Percentiles rank a stretch among this genome's conserved stretches.
Evolutionary conservation across 2,113 vertebrate genomes (phyloP).

Genomic region (Passer domesticus): DNA sequence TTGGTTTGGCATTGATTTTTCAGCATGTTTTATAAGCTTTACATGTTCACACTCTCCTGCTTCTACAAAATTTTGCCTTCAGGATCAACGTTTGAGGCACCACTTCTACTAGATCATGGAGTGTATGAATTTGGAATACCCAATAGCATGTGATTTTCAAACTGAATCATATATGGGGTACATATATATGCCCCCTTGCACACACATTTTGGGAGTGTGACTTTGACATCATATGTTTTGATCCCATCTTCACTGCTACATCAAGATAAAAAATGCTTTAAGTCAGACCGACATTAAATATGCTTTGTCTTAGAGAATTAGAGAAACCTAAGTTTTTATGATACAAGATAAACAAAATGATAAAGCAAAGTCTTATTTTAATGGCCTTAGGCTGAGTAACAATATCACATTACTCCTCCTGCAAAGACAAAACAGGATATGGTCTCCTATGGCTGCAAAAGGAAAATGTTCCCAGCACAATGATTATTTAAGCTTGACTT

Average conservation of each 20-base stretch:
- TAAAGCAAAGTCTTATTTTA: background rate
- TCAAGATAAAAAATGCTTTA: background rate
- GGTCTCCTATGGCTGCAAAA: background rate
- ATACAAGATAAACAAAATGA: background rate
- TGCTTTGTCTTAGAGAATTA: background rate
- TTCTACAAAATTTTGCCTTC: background rate
- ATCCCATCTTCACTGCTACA: background rate
- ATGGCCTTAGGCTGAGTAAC: background rate
- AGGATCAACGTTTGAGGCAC: background rate
- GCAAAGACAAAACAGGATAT: background rate
- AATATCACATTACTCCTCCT: background rate
- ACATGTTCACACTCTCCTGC: background rate
- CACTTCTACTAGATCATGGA: background rate
- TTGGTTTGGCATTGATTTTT: background rate
- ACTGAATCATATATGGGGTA: background rate
- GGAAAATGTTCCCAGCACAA: background rate
- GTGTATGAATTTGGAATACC: accelerated
- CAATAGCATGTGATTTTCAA: background rate
- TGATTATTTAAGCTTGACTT: slow-evolving; percentile 18
- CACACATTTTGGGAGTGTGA: background rate
- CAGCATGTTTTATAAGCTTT: background rate
- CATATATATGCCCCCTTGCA: accelerated
- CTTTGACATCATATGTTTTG: background rate
- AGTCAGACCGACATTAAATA: background rate
- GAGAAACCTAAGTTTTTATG: background rate